Base-by-base conservation (phyloP, 2,113 vertebrate genomes). In the Etheostoma cragini region DNA sequence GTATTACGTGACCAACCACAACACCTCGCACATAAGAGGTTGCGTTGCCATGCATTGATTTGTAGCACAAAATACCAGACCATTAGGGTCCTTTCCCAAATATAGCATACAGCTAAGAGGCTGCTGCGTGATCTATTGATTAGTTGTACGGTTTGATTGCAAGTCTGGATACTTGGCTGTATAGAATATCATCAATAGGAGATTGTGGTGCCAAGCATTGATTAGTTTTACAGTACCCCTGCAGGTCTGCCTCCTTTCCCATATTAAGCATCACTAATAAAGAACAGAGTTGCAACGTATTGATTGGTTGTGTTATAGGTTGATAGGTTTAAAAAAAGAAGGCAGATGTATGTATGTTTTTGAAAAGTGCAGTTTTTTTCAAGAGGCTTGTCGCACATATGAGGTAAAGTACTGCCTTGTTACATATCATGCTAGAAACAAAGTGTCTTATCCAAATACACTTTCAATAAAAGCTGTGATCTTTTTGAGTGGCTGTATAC, bases 161-260 rank as follows among this genome's bases (percentile, higher is more conserved):
- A 61, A n/a, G 16, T 45, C 62, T 68, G 71, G 30, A 67, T 45
- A 50, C 16, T 67, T 73, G 65, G 72, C 67, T 56, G 5, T 72
- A 75, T 67, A 54, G 45, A 76, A 82, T 70, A 82, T 66, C 54
- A 78, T 78, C 80, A 72, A 65, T 64, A 53, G 49, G 35, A 57
- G 71, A n/a, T 22, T 57, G 66, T 10, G 21, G 66, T 64, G 78
- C 81, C 77, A 72, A 26, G 22, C 21, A 83, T 78, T 74, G 80
- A 86, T 87, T 66, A 1, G 57, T 52, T 82, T 64, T 69, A 62
- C 62, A 76, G 75, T 33, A 67, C n/a, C 30, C 15, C 65, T 15
- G 76, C 54, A 57, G 64, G 68, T 82, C n/a, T 56, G 35, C 69
- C 8, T 73, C 38, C 22, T 70, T 65, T 73, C 58, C 81, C 8